These are phyloP conservation scores for Melipona bicolor DNA, from an alignment of 2,888 invertebrate species.

Conservation along the genomic window DNA sequence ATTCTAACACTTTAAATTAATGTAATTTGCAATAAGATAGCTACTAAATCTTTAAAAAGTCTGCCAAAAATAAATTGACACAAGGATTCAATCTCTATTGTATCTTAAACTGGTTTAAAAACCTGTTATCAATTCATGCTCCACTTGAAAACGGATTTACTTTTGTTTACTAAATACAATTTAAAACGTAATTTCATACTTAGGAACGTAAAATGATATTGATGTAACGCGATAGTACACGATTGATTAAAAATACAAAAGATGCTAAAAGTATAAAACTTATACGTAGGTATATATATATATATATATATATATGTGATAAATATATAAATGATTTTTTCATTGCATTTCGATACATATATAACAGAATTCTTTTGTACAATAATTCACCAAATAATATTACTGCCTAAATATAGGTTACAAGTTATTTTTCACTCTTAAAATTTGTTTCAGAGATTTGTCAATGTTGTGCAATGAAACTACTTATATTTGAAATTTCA, in stretches of 20 bases:
- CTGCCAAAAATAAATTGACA: slow-evolving; percentile 17
- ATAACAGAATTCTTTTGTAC: too few species aligned
- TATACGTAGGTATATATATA: background rate
- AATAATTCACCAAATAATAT: too few species aligned
- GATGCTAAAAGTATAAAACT: background rate
- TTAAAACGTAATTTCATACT: background rate
- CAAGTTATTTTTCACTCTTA: too few species aligned
- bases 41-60: too few species aligned
- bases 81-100: background rate
- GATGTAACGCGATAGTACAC: background rate
- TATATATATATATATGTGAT: too few species aligned
- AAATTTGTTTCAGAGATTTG: too few species aligned
- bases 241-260: background rate
- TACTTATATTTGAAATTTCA: too few species aligned
- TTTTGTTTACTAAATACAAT: background rate
- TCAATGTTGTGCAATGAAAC: too few species aligned
- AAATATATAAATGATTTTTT: too few species aligned
- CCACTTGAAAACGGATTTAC: background rate
- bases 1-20: too few species aligned
- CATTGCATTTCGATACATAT: background rate
- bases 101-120: slow-evolving; percentile 19
- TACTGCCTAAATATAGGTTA: too few species aligned
- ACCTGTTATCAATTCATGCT: background rate
- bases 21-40: too few species aligned
- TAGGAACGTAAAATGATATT: background rate